A percentile compares a stretch with the other conserved stretches of the same genome.
phyloP scores from a whole-genome alignment of 1,140 invertebrate species.

The Calephelis virginiensis region DNA sequence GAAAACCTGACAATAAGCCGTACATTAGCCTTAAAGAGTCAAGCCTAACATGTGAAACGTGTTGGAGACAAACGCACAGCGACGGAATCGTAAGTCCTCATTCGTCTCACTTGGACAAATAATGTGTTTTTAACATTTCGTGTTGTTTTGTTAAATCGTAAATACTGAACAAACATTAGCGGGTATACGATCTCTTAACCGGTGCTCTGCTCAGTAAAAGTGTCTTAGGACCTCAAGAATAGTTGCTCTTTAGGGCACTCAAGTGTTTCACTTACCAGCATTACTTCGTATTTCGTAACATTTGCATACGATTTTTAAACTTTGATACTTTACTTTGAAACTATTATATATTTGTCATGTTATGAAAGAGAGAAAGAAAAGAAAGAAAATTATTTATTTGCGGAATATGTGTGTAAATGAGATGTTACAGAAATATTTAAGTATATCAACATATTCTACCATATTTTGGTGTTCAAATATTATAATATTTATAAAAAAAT shows the following conservation, averaged over 20 bases:
- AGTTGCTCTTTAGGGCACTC: constrained; percentile 44
- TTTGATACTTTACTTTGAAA: too few species aligned
- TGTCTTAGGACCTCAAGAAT: constrained; percentile 55
- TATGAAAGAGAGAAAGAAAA: too few species aligned
- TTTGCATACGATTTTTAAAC: too few species aligned
- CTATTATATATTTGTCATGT: too few species aligned
- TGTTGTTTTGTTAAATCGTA: constrained; percentile 79
- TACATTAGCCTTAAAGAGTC: constrained; percentile 63
- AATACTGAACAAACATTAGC: constrained; percentile 72
- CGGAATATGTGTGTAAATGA: too few species aligned
- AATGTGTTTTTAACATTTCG: constrained; percentile 78
- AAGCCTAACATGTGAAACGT: constrained; percentile 61
- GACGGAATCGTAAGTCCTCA: constrained; percentile 68
- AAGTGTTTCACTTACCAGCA: not conserved
- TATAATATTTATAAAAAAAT: too few species aligned
- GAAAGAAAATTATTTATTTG: too few species aligned
- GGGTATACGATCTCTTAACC: constrained; percentile 43
- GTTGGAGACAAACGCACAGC: constrained; percentile 67
- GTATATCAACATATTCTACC: too few species aligned
- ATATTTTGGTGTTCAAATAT: too few species aligned
- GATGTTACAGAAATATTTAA: too few species aligned
- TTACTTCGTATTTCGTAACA: too few species aligned
- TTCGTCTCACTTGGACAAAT: constrained; percentile 75
- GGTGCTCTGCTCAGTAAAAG: constrained; percentile 55
- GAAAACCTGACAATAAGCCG: constrained; percentile 68